Base-by-base conservation (phyloP, 2,113 vertebrate species). In the Otis tarda region DNA sequence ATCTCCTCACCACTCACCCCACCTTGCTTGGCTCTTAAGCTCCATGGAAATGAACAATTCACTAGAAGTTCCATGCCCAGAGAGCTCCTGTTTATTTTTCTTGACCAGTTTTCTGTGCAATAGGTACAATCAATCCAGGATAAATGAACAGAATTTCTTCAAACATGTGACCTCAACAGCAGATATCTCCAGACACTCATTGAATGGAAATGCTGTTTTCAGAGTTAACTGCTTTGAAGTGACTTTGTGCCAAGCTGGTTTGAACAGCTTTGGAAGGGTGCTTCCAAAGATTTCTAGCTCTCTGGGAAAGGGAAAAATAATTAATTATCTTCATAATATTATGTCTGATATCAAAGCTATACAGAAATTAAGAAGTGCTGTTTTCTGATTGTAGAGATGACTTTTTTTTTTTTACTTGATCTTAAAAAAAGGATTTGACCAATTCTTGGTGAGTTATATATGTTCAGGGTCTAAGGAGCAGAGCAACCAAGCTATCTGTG, bases 1-100 rank as follows among this genome's bases (percentile, higher is more conserved):
- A 8, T 39, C 35, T 84, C 0, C 0, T 69, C 25, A n/a, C 12
- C 14, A 15, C 25, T 75, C 22, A 23, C 2, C 7, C 31, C 23
- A 39, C 27, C 69, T 83, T 4, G 2, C 30, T 18, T 43, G 43
- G 15, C 39, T 90, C 49, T 75, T 69, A 55, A 59, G 10, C 28
- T 85, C 20, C 4, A 3, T 35, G 22, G 50, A 83, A 68, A 67
- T 4, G 3, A 23, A 10, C 16, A 61, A 3, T 35, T 84, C n/a
- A 21, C 9, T 63, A 37, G 85, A 82, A 35, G 7, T 3, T 39
- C 6, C 6, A 4, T 37, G 43, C 17, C 7, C 18, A 27, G n/a
- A 69, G 30, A n/a, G 15, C 22, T 70, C 22, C 15, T 52, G 4
- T 75, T 84, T 65, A 15, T 67, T 8, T 43, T 6, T 55, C 37